phyloP scores from a whole-genome alignment of 1,140 invertebrate species.

The Mycetomoellerius zeteki region DNA sequence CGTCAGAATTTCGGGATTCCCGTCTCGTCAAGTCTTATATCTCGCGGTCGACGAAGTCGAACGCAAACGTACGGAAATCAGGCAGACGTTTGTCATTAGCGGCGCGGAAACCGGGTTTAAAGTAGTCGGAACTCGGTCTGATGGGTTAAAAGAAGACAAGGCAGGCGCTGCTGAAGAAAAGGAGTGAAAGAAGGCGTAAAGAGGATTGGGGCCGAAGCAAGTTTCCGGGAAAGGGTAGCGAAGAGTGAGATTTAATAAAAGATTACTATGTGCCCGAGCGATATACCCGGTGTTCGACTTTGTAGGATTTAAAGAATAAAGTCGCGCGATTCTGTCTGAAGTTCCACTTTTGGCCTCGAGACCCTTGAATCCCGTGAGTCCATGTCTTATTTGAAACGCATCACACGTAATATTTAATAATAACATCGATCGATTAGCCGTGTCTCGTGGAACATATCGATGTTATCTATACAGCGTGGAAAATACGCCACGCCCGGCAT shows the following conservation, averaged over 20 bases:
- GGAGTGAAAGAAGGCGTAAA: conserved; percentile 25
- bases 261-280: conserved; percentile 69
- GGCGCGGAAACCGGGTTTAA: conserved; percentile 75
- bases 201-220: conserved; percentile 51
- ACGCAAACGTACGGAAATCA: conserved; percentile 68
- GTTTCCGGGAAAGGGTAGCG: conserved; percentile 53
- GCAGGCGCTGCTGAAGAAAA: conserved; percentile 2
- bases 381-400: not conserved
- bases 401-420: conserved; percentile 7
- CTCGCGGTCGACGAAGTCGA: not conserved
- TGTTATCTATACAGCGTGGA: not conserved
- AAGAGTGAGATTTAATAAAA: conserved; percentile 80
- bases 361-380: not conserved
- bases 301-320: conserved; percentile 53
- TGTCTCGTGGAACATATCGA: not conserved
- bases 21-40: conserved; percentile 20
- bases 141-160: conserved; percentile 63
- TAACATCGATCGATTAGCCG: conserved; percentile 21
- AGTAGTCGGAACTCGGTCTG: conserved; percentile 77
- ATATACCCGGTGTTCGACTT: conserved; percentile 59
- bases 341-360: not conserved
- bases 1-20: conserved; percentile 10
- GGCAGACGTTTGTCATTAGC: conserved; percentile 78
- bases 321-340: conserved; percentile 29
- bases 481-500: conserved; percentile 11